Evolutionary conservation across 1,140 invertebrate species (phyloP).

Genomic region (Pseudomyrmex flavicornis): DNA sequence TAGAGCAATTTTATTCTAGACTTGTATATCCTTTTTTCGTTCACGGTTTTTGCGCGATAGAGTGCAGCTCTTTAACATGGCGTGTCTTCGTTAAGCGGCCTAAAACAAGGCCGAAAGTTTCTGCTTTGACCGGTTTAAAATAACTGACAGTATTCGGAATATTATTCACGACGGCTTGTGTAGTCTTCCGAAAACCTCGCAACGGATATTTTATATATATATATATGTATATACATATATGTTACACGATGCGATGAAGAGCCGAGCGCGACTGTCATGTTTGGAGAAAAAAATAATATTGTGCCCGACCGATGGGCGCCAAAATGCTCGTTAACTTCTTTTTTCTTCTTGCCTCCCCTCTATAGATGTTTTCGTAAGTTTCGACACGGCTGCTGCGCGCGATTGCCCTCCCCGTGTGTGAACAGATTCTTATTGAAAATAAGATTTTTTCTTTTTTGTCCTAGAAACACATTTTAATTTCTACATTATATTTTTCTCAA

Average conservation of each 20-base stretch:
- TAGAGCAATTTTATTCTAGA: background rate
- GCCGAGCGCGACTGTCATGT: slow-evolving; percentile 22
- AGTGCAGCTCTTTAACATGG: slow-evolving; percentile 75
- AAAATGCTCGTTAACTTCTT: slow-evolving; percentile 65
- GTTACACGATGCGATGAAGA: slow-evolving; percentile 25
- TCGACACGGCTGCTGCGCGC: background rate
- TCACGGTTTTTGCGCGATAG: slow-evolving; percentile 81
- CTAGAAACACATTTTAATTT: no score
- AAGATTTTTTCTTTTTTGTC: no score
- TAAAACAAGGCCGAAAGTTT: slow-evolving; percentile 77
- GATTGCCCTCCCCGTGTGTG: background rate
- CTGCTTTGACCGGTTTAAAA: slow-evolving; percentile 83
- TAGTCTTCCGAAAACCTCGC: background rate
- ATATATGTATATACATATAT: no score
- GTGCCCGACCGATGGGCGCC: slow-evolving; percentile 65
- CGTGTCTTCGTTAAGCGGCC: slow-evolving; percentile 80
- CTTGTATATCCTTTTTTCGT: slow-evolving; percentile 68
- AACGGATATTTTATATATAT: slow-evolving; percentile 25
- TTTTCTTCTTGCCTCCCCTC: background rate
- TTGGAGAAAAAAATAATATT: slow-evolving; percentile 60
- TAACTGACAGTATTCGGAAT: slow-evolving; percentile 80
- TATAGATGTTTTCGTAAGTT: no score
- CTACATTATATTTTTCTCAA: no score
- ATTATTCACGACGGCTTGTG: slow-evolving; percentile 76
- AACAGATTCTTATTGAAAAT: no score